Percentiles rank a stretch among this genome's conserved stretches.
Evolutionary conservation across 2,113 vertebrate genomes (phyloP).

Genomic region (Psilopsiagon aymara): DNA sequence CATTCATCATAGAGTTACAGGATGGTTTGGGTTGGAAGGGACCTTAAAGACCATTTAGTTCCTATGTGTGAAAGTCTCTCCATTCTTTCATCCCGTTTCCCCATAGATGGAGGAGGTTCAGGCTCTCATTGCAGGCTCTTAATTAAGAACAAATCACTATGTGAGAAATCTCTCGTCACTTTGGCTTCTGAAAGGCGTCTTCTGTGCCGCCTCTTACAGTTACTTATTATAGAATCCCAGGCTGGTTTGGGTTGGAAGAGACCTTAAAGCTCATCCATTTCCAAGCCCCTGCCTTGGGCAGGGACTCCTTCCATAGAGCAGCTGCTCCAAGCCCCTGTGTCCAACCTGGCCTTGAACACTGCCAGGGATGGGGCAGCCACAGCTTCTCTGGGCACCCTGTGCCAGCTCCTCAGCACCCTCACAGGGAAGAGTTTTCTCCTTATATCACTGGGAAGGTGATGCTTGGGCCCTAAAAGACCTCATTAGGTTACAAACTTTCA

Average conservation of each 20-base stretch:
- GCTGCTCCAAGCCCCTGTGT: background rate
- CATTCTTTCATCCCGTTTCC: rapidly evolving
- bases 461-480: background rate
- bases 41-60: background rate
- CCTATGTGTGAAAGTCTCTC: background rate
- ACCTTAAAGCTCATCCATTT: background rate
- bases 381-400: background rate
- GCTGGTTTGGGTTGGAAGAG: background rate
- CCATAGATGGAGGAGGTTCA: background rate
- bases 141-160: background rate
- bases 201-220: background rate
- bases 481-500: background rate
- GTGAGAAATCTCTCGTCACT: background rate
- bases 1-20: background rate
- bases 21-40: background rate
- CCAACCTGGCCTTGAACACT: background rate
- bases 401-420: background rate
- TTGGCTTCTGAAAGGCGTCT: background rate
- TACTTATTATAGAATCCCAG: background rate
- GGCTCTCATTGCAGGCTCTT: background rate
- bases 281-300: background rate
- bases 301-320: background rate
- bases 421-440: background rate
- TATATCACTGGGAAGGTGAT: background rate
- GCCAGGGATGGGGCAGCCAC: background rate